Evolutionary conservation across 2,797 vertebrate genomes (phyloP).

Genomic region (Hypotaenidia okinawae): DNA sequence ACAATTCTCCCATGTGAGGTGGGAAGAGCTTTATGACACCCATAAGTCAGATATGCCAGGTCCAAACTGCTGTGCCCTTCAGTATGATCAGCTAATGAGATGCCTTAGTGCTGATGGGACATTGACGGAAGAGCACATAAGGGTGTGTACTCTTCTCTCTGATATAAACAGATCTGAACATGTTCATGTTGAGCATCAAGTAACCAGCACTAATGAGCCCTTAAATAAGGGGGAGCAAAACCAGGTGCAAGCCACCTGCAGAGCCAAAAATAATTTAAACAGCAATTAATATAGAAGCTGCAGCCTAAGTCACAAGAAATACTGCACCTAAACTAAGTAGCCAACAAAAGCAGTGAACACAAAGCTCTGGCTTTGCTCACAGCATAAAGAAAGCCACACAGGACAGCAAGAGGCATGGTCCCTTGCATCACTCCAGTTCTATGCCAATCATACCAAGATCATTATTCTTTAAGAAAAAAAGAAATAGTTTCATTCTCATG

Average conservation of each 20-base stretch:
- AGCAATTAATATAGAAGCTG: not conserved
- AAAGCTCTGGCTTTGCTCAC: not conserved
- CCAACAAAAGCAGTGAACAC: not conserved
- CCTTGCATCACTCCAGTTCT: not conserved
- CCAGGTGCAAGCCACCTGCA: not conserved
- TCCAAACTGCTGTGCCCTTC: rapidly evolving
- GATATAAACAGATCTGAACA: not conserved
- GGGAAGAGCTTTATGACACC: not conserved
- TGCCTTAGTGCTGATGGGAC: not conserved
- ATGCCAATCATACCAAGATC: not conserved
- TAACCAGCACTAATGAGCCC: not conserved
- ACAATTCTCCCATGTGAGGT: not conserved
- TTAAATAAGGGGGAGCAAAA: not conserved
- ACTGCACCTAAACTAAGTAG: not conserved
- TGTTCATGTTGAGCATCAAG: not conserved
- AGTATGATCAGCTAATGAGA: not conserved
- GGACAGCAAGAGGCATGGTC: not conserved
- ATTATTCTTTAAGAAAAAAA: not conserved
- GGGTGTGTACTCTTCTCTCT: not conserved
- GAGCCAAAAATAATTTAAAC: not conserved
- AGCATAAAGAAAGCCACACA: not conserved
- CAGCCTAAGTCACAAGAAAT: not conserved
- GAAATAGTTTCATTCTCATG: not conserved
- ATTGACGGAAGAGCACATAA: not conserved
- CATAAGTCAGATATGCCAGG: not conserved